A percentile compares a stretch with the other conserved stretches of the same genome.
These are phyloP conservation scores for Turritopsis dohrnii DNA, from an alignment of 30 jellyfish, hydroid and myxozoan genomes.

Conservation along the genomic window DNA sequence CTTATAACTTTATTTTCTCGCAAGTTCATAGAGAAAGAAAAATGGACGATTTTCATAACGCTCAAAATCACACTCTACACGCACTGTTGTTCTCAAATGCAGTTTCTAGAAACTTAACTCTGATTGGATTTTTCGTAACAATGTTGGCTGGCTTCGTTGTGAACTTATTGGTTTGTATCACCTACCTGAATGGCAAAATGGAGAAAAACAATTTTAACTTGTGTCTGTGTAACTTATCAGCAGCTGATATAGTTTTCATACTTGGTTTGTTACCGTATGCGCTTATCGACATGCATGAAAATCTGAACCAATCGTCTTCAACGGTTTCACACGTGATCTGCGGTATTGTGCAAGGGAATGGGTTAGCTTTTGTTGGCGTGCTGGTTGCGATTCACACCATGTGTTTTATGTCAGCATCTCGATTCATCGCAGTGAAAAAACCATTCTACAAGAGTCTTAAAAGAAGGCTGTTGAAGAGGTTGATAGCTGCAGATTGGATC, in stretches of 20 bases:
- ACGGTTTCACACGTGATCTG: background rate
- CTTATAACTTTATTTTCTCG: background rate
- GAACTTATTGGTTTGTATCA: background rate
- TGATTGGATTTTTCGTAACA: background rate
- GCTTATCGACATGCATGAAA: slow-evolving; percentile 1
- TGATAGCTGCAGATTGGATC: background rate
- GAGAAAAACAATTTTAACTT: background rate
- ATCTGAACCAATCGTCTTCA: background rate
- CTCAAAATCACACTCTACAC: background rate
- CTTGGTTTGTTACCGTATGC: background rate
- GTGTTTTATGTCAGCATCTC: background rate
- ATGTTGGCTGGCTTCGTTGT: background rate
- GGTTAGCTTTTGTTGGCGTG: background rate
- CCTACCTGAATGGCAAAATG: background rate
- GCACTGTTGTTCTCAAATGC: background rate
- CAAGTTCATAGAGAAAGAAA: background rate
- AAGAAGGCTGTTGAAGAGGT: background rate
- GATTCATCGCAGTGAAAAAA: background rate
- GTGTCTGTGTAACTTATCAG: background rate
- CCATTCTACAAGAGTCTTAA: background rate
- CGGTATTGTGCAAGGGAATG: background rate
- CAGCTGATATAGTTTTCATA: background rate
- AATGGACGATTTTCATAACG: background rate
- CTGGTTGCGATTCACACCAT: background rate
- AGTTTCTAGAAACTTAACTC: background rate